Percentiles rank a stretch among this genome's conserved stretches.
Evolutionary conservation across 2,888 invertebrate species (phyloP).

Genomic region (Empis livida): DNA sequence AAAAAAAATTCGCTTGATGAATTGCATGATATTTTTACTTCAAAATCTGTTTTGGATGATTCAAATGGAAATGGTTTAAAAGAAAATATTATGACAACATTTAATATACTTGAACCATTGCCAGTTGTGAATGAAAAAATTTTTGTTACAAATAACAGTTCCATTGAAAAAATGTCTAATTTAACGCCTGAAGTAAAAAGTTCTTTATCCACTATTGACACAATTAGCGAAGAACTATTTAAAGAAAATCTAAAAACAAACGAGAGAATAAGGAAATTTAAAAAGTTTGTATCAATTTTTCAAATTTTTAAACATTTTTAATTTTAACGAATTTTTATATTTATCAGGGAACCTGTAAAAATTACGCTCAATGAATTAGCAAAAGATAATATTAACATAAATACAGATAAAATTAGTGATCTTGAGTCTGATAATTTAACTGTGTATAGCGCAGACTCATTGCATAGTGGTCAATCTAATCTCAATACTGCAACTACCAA

Average conservation of each 20-base stretch:
- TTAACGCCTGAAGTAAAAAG: background rate
- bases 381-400: conserved; percentile 16
- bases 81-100: conserved; percentile 11
- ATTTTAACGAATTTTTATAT: conserved; percentile 1
- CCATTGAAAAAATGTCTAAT: too few relatives aligned
- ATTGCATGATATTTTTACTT: conserved; percentile 24
- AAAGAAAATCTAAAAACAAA: conserved; percentile 51
- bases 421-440: background rate
- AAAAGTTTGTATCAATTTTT: conserved; percentile 27
- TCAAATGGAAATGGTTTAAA: too few relatives aligned
- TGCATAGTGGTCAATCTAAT: background rate
- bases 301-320: conserved; percentile 3
- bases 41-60: too few relatives aligned
- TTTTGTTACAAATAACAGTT: background rate
- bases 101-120: conserved; percentile 22
- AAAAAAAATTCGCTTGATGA: conserved; percentile 19
- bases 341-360: conserved; percentile 26
- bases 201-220: conserved; percentile 38
- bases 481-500: conserved; percentile 1
- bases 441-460: background rate
- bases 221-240: conserved; percentile 65
- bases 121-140: conserved; percentile 8
- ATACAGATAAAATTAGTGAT: conserved; percentile 2
- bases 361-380: conserved; percentile 28
- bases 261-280: conserved; percentile 33